Conservation (phyloP, 1,140 invertebrate species). For the Pseudoatta argentina region DNA sequence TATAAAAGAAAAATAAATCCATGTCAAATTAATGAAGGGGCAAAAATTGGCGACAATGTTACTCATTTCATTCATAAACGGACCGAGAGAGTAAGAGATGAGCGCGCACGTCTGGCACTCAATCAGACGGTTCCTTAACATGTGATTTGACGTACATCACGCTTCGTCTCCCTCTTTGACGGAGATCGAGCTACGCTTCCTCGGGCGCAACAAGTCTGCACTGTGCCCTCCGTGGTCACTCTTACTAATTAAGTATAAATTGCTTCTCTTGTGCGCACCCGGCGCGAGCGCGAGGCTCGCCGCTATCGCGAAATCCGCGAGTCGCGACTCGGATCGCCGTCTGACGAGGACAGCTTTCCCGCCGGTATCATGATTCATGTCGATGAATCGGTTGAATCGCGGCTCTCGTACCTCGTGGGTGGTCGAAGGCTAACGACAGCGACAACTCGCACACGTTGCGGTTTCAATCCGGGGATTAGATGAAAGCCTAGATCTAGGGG, state of each 20-base stretch:
- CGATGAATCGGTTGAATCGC: slow-evolving; percentile 50
- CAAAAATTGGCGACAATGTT: neutral
- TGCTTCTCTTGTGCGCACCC: slow-evolving; percentile 66
- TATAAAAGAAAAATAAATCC: neutral
- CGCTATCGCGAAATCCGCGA: slow-evolving; percentile 59
- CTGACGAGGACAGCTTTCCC: slow-evolving; percentile 37
- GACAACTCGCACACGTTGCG: slow-evolving; percentile 5
- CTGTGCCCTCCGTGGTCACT: slow-evolving; percentile 68
- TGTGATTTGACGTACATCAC: slow-evolving; percentile 76
- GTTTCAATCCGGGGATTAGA: slow-evolving; percentile 68
- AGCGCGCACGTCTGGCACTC: slow-evolving; percentile 68
- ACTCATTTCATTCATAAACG: slow-evolving; percentile 64
- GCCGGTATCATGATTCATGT: slow-evolving; percentile 49
- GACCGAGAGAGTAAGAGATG: slow-evolving; percentile 6
- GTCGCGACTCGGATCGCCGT: neutral
- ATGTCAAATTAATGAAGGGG: neutral
- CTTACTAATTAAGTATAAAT: slow-evolving; percentile 79
- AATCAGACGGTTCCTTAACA: slow-evolving; percentile 72
- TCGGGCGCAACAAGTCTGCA: slow-evolving; percentile 61
- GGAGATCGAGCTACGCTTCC: neutral
- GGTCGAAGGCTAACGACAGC: slow-evolving; percentile 46
- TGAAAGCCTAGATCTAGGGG: neutral
- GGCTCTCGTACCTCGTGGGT: slow-evolving; percentile 57
- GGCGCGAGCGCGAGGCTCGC: slow-evolving; percentile 5
- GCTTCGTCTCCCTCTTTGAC: slow-evolving; percentile 40